Evolutionary conservation across 1,140 invertebrate genomes (phyloP).

Genomic region (Tribolium castaneum): DNA sequence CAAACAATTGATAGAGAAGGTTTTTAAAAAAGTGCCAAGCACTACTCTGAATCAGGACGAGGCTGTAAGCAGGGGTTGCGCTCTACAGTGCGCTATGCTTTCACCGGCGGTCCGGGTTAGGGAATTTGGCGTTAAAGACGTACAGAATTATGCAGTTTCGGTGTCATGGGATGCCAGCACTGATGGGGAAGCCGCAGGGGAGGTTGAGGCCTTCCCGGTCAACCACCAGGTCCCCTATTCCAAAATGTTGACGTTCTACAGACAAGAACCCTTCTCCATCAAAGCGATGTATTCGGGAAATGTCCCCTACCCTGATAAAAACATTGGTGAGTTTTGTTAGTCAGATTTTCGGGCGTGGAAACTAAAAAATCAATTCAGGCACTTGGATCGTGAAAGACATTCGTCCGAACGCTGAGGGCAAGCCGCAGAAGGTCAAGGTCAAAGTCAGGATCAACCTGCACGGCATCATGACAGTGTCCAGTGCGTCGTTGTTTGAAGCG

Average conservation of each 20-base stretch:
- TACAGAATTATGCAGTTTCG: slow-evolving; percentile 89
- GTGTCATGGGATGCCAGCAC: slow-evolving; percentile 84
- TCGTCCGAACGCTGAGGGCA: slow-evolving; percentile 85
- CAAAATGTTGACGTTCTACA: slow-evolving; percentile 93
- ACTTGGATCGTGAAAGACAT: slow-evolving; percentile 88
- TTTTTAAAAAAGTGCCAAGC: slow-evolving; percentile 87
- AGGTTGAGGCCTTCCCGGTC: slow-evolving; percentile 83
- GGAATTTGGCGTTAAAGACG: slow-evolving; percentile 93
- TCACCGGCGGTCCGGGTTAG: slow-evolving; percentile 95
- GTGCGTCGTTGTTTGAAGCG: slow-evolving; percentile 88
- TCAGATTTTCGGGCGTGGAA: too few species aligned
- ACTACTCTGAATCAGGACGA: slow-evolving; percentile 99
- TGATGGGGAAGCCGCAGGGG: slow-evolving; percentile 74
- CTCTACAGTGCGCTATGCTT: slow-evolving; percentile 96
- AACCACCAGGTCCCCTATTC: slow-evolving; percentile 93
- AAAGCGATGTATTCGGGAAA: slow-evolving; percentile 83
- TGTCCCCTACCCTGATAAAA: slow-evolving; percentile 78
- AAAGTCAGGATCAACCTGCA: slow-evolving; percentile 94
- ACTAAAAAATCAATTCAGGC: slow-evolving; percentile 66
- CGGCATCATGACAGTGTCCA: slow-evolving; percentile 89
- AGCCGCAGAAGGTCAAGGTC: slow-evolving; percentile 93
- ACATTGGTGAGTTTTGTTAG: slow-evolving; percentile 77
- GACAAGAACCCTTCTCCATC: slow-evolving; percentile 86
- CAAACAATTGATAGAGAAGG: slow-evolving; percentile 87
- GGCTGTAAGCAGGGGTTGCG: slow-evolving; percentile 94